Percentiles rank a stretch among this genome's conserved stretches.
These are phyloP conservation scores for Chaetorhynchus papuensis DNA, from an alignment of 2,113 vertebrate species.

Conservation along the genomic window DNA sequence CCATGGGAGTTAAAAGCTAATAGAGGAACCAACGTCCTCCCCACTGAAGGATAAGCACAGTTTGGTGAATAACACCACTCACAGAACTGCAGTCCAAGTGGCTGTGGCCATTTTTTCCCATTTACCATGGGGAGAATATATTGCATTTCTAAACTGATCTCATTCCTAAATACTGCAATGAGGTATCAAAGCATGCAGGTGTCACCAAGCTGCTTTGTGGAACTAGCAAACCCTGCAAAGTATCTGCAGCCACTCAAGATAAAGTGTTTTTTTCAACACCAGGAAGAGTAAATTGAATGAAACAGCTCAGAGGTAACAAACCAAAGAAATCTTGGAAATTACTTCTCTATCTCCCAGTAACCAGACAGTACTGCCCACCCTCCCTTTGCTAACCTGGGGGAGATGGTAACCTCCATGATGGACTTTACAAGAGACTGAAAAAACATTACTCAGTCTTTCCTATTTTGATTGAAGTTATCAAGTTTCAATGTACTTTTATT, in stretches of 20 bases:
- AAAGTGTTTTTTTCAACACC: neutral
- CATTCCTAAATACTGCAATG: neutral
- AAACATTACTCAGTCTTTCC: neutral
- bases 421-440: neutral
- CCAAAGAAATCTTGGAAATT: neutral
- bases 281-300: neutral
- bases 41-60: neutral
- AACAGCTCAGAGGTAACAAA: neutral
- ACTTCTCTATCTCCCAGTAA: neutral
- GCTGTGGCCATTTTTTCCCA: neutral
- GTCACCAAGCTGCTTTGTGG: neutral
- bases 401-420: neutral
- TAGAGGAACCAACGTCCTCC: neutral
- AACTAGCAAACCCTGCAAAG: neutral
- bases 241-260: neutral
- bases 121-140: neutral
- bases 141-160: neutral
- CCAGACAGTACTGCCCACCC: neutral
- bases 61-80: neutral
- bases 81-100: neutral
- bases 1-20: slow-evolving; percentile 4
- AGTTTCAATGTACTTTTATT: neutral
- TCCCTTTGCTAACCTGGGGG: neutral
- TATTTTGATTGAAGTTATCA: neutral
- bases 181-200: neutral